These are phyloP conservation scores for Arctocebus calabarensis DNA, from an alignment of 2,797 vertebrate species.

Conservation along the genomic window DNA sequence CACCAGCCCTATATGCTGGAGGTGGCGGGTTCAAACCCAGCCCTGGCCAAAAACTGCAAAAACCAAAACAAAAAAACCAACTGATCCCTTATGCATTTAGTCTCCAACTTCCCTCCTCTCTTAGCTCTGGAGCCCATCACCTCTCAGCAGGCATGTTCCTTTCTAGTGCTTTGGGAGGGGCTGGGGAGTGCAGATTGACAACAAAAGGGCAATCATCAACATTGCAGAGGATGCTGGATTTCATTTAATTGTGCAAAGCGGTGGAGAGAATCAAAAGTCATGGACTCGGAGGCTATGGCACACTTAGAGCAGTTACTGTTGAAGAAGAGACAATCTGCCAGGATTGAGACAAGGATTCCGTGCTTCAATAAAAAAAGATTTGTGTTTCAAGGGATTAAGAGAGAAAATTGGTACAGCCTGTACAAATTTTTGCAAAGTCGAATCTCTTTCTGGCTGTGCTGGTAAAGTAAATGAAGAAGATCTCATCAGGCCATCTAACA, in stretches of 20 bases:
- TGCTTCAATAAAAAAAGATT: not conserved
- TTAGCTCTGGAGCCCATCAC: not conserved
- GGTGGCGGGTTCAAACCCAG: too few relatives aligned
- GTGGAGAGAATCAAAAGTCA: not conserved
- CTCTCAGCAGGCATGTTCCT: not conserved
- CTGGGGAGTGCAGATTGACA: not conserved
- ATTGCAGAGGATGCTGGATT: not conserved
- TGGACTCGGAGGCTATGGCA: not conserved
- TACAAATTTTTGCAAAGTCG: not conserved
- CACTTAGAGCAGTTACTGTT: not conserved
- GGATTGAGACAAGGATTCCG: not conserved
- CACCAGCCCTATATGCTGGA: too few relatives aligned
- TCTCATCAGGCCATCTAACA: not conserved
- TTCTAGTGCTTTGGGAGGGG: too few relatives aligned
- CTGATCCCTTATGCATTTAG: not conserved
- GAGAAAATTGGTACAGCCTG: not conserved
- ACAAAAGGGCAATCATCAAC: not conserved
- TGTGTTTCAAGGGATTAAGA: constrained; percentile 4
- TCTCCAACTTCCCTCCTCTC: not conserved
- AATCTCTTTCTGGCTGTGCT: not conserved
- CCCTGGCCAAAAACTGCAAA: too few relatives aligned
- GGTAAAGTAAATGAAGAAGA: not conserved
- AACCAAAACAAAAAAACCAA: too few relatives aligned
- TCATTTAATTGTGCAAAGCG: not conserved
- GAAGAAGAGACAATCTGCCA: not conserved